These are phyloP conservation scores for Isaurus tuberculatus DNA, from an alignment of 92 coral and sea anemone species.

Conservation along the genomic window DNA sequence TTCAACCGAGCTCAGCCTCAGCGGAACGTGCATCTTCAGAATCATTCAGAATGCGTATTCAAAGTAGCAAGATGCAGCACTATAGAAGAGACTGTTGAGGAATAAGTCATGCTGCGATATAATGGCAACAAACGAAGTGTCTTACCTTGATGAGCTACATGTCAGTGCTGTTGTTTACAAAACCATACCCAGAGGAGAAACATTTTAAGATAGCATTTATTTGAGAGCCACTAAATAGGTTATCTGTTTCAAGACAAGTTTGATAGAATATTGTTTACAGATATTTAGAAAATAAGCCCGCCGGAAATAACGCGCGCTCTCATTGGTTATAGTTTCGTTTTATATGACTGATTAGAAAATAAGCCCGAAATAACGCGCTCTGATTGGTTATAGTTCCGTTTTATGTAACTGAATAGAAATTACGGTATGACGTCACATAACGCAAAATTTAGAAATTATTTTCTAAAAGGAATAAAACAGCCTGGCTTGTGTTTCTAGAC, in stretches of 20 bases:
- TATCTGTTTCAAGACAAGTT: neutral
- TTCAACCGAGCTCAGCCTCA: slow-evolving; percentile 47
- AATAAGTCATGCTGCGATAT: neutral
- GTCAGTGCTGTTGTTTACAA: slow-evolving; percentile 29
- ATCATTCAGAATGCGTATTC: neutral
- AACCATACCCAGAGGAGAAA: slow-evolving; percentile 12
- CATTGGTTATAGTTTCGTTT: too few species aligned
- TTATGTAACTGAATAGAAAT: too few species aligned
- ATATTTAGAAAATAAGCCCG: too few species aligned
- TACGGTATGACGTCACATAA: too few species aligned
- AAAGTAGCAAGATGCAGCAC: slow-evolving; percentile 22
- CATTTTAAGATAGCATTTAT: slow-evolving; percentile 1
- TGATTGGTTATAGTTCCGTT: too few species aligned
- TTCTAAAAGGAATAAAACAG: too few species aligned
- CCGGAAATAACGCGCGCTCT: too few species aligned
- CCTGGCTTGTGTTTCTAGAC: too few species aligned
- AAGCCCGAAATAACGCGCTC: too few species aligned
- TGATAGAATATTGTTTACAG: slow-evolving; percentile 1
- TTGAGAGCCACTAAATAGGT: slow-evolving; percentile 24
- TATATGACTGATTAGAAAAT: too few species aligned
- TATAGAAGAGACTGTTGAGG: neutral
- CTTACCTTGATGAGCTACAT: neutral
- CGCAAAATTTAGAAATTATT: too few species aligned
- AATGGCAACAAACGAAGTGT: slow-evolving; percentile 6
- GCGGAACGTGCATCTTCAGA: slow-evolving; percentile 43